Evolutionary conservation across 2,797 vertebrate species (phyloP).

Genomic region (Telmatherina bonti): DNA sequence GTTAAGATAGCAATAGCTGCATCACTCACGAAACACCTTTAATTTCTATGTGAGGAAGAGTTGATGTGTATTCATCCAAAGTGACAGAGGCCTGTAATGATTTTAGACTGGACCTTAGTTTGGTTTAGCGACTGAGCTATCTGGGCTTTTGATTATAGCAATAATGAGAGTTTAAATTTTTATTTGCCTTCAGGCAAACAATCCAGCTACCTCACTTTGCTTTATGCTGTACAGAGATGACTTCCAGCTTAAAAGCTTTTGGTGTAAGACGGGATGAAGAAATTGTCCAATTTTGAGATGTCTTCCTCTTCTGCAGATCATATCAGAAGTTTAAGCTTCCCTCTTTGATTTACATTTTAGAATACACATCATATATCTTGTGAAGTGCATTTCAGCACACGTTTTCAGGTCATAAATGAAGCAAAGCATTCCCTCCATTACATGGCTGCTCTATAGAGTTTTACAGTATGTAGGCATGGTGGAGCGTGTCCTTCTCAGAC

Average conservation of each 20-base stretch:
- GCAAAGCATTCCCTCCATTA: conserved; percentile 16
- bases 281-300: conserved; percentile 10
- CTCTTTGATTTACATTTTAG: conserved; percentile 16
- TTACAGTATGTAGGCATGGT: conserved; percentile 49
- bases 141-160: not conserved
- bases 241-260: conserved; percentile 12
- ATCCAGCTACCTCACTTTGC: not conserved
- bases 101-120: conserved; percentile 10
- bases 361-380: conserved; percentile 18
- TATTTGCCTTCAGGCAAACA: conserved; percentile 9
- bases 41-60: conserved; percentile 53
- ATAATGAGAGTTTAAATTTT: conserved; percentile 5
- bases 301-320: conserved; percentile 26
- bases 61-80: conserved; percentile 21
- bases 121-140: conserved; percentile 1
- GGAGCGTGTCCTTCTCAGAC: conserved; percentile 73
- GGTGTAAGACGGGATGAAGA: conserved; percentile 12
- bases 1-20: conserved; percentile 63
- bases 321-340: conserved; percentile 28
- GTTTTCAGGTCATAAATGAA: conserved; percentile 52
- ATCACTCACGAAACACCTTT: conserved; percentile 68
- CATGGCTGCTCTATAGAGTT: conserved; percentile 57
- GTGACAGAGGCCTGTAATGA: conserved; percentile 10
- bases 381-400: conserved; percentile 15
- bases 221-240: not conserved